phyloP scores from a whole-genome alignment of 2,797 vertebrate species.

The Cephalopachus bancanus region DNA sequence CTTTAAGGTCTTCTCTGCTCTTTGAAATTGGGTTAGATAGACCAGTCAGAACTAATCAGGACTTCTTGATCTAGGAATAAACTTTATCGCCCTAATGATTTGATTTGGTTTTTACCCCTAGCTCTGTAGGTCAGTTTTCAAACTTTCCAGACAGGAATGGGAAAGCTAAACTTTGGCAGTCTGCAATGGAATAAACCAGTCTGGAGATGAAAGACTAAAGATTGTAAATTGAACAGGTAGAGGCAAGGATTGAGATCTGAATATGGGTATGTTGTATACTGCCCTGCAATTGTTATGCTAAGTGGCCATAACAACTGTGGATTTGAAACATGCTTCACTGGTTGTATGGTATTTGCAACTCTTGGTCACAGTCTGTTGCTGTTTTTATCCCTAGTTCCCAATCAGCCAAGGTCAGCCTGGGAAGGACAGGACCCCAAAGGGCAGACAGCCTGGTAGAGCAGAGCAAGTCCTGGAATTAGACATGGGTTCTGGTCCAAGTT shows the following conservation, averaged over 20 bases:
- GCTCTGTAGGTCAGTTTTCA: neutral
- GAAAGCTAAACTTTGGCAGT: neutral
- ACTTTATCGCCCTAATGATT: neutral
- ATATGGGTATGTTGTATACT: neutral
- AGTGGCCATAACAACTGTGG: fast-evolving
- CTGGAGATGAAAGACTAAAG: neutral
- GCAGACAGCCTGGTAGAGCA: neutral
- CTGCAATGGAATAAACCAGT: neutral
- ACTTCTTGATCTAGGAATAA: neutral
- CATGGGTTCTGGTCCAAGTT: neutral
- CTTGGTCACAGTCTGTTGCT: neutral
- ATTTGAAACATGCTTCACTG: neutral
- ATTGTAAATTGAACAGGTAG: neutral
- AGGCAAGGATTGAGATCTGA: neutral
- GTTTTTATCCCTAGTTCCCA: neutral
- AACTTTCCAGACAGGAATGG: neutral
- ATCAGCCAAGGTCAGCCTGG: neutral
- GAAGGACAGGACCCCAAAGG: neutral
- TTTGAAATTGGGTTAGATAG: neutral
- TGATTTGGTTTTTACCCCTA: neutral
- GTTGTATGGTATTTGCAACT: neutral
- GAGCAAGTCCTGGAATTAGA: neutral
- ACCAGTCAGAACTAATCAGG: neutral
- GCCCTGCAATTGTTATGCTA: fast-evolving
- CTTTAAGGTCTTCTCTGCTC: neutral